Evolutionary conservation across 1,140 invertebrate species (phyloP).

Genomic region (Drosophila kurseongensis): DNA sequence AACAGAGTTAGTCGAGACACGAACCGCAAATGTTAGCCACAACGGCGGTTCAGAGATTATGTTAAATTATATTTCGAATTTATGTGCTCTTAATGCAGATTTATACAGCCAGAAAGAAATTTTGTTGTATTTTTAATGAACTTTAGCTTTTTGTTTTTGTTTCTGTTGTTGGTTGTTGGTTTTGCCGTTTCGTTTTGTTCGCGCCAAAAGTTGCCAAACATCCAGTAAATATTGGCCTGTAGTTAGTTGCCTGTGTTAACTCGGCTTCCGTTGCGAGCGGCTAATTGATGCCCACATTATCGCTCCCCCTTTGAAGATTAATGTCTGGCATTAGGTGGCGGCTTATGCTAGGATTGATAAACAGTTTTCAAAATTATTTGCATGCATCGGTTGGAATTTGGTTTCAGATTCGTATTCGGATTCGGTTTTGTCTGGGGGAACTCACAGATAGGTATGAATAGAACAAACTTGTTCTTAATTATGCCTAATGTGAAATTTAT

Average conservation of each 20-base stretch:
- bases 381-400: conserved; percentile 35
- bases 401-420: conserved; percentile 7
- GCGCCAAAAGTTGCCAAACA: conserved; percentile 15
- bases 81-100: conserved; percentile 53
- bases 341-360: conserved; percentile 37
- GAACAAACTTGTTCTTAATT: conserved; percentile 65
- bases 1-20: conserved; percentile 44
- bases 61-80: conserved; percentile 48
- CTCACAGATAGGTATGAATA: conserved; percentile 33
- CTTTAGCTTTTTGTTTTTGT: conserved; percentile 14
- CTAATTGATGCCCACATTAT: conserved; percentile 45
- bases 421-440: conserved; percentile 13
- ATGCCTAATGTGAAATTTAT: conserved; percentile 63
- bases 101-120: conserved; percentile 37
- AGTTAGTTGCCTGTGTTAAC: conserved; percentile 32
- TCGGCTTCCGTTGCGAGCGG: conserved; percentile 30
- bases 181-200: conserved; percentile 17
- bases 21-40: conserved; percentile 27
- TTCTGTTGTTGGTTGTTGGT: conserved; percentile 8
- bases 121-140: conserved; percentile 54
- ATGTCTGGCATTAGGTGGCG: conserved; percentile 36
- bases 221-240: conserved; percentile 27
- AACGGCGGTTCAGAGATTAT: conserved; percentile 16
- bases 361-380: conserved; percentile 45
- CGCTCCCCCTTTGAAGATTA: conserved; percentile 34